Percentiles rank a stretch among this genome's conserved stretches.
These are phyloP conservation scores for Hypomesus transpacificus DNA, from an alignment of 2,113 vertebrate species.

Conservation along the genomic window DNA sequence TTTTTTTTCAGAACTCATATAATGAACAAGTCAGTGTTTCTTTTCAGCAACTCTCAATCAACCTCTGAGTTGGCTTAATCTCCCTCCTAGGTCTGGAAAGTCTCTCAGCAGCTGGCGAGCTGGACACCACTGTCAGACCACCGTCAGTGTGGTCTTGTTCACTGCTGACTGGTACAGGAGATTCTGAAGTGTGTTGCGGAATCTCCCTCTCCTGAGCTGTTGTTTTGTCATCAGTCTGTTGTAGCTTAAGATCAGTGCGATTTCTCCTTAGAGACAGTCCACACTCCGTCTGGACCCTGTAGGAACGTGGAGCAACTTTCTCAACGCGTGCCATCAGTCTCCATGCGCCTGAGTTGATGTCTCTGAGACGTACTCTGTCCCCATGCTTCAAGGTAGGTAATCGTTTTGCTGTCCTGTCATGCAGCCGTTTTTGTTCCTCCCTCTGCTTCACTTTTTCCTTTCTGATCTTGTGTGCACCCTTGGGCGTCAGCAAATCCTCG, in stretches of 20 bases:
- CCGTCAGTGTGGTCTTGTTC: too few relatives aligned
- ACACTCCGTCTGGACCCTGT: constrained; percentile 11
- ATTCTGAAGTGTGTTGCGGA: too few relatives aligned
- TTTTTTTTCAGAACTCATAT: too few relatives aligned
- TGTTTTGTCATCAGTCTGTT: too few relatives aligned
- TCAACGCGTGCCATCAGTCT: constrained; percentile 3
- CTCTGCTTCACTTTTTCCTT: constrained; percentile 3
- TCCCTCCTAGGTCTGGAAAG: too few relatives aligned
- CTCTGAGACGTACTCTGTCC: background rate
- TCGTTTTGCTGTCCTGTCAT: constrained; percentile 18
- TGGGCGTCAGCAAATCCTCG: constrained; percentile 24
- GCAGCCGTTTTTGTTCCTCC: constrained; percentile 20
- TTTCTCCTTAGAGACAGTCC: constrained; percentile 20
- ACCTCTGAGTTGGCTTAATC: too few relatives aligned
- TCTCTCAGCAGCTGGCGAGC: too few relatives aligned
- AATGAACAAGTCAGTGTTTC: too few relatives aligned
- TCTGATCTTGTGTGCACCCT: constrained; percentile 21
- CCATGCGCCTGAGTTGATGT: constrained; percentile 8
- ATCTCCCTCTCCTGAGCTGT: too few relatives aligned
- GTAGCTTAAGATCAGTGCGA: background rate
- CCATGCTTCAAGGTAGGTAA: background rate
- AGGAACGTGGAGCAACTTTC: constrained; percentile 1
- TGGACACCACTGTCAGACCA: too few relatives aligned
- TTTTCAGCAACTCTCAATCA: too few relatives aligned
- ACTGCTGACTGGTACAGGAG: too few relatives aligned